Conservation (phyloP, 2,797 vertebrate genomes). For the Intellagama lesueurii region DNA sequence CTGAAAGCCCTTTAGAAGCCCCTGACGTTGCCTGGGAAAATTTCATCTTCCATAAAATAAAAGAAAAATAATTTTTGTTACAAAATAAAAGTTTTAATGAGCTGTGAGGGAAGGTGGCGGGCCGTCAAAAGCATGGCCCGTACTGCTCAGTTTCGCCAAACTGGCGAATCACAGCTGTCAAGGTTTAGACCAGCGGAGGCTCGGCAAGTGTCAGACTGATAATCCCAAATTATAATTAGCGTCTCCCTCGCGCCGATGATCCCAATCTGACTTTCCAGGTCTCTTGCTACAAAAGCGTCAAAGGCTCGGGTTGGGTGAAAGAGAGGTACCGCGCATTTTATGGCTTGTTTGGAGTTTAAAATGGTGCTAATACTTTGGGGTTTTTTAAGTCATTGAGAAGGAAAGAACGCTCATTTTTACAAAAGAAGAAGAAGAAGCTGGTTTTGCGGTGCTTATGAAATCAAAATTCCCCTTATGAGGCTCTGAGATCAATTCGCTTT, state of each 20-base stretch:
- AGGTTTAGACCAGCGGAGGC: constrained; percentile 72
- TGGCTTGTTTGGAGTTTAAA: constrained; percentile 65
- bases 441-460: too few relatives aligned
- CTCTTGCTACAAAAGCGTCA: constrained; percentile 46
- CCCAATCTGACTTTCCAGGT: constrained; percentile 19
- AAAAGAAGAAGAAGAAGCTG: background rate
- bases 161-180: constrained; percentile 81
- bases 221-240: constrained; percentile 81
- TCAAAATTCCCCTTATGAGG: too few relatives aligned
- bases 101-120: constrained; percentile 72
- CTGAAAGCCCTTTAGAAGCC: constrained; percentile 75
- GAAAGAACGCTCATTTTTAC: constrained; percentile 31
- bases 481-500: too few relatives aligned
- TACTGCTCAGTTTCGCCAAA: constrained; percentile 48
- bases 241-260: constrained; percentile 64
- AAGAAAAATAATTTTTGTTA: background rate
- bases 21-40: constrained; percentile 72
- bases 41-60: constrained; percentile 69
- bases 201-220: constrained; percentile 78
- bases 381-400: constrained; percentile 49
- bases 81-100: constrained; percentile 83
- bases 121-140: constrained; percentile 72
- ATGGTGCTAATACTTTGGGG: constrained; percentile 66
- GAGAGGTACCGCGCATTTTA: constrained; percentile 71
- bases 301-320: constrained; percentile 56